Conservation (phyloP, 2,888 invertebrate genomes). For the Drosophila peninsularis region DNA sequence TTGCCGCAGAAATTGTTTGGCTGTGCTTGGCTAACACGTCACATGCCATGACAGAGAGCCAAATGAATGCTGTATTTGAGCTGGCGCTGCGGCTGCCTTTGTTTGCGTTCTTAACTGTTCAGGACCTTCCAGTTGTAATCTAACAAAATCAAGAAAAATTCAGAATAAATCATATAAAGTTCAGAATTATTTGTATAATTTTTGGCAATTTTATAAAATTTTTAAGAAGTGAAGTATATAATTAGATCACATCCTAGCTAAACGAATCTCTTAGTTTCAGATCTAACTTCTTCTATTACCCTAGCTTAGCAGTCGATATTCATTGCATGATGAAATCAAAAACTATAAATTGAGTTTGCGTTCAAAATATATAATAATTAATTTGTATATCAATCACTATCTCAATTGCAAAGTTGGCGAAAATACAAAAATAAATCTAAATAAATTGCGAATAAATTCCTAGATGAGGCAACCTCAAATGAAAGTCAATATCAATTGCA, state of each 20-base stretch:
- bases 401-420: too few species aligned
- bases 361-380: neutral
- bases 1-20: conserved; percentile 39
- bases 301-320: too few species aligned
- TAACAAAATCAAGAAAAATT: neutral
- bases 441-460: neutral
- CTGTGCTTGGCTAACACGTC: conserved; percentile 30
- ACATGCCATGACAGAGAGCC: conserved; percentile 12
- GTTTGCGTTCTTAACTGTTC: neutral
- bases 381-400: too few species aligned
- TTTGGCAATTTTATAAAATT: too few species aligned
- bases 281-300: too few species aligned
- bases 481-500: neutral
- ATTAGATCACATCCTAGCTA: too few species aligned
- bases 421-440: neutral
- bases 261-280: too few species aligned
- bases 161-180: too few species aligned
- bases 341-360: neutral
- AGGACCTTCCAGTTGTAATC: neutral
- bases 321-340: neutral
- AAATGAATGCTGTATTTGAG: conserved; percentile 3
- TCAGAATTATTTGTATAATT: too few species aligned
- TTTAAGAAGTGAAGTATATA: too few species aligned
- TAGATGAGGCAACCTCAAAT: neutral
- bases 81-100: neutral